Percentiles rank a stretch among this genome's conserved stretches.
phyloP scores from a whole-genome alignment of 2,888 invertebrate species.

The Campopleginae sp. region DNA sequence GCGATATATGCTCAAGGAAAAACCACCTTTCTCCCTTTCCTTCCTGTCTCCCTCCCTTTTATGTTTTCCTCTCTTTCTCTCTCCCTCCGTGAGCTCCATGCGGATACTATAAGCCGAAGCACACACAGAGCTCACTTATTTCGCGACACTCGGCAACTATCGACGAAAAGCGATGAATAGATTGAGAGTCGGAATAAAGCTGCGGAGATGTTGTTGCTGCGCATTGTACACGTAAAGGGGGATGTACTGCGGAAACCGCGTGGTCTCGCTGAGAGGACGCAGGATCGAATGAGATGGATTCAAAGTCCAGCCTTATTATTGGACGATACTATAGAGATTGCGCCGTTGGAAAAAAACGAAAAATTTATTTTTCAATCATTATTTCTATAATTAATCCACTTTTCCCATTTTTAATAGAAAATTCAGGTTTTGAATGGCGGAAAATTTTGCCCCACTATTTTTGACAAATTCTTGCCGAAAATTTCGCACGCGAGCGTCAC shows the following conservation, averaged over 20 bases:
- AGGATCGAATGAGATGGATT: neutral
- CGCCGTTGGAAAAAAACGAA: too few relatives aligned
- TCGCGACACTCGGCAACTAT: conserved; percentile 48
- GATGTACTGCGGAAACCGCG: conserved; percentile 11
- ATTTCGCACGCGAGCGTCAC: too few relatives aligned
- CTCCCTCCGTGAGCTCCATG: neutral
- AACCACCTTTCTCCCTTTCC: neutral
- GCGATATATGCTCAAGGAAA: neutral
- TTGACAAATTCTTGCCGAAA: too few relatives aligned
- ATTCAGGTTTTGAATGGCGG: too few relatives aligned
- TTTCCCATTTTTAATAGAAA: too few relatives aligned
- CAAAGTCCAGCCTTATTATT: neutral
- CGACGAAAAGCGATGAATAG: neutral
- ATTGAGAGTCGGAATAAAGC: neutral
- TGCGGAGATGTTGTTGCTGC: neutral
- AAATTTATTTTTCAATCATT: too few relatives aligned
- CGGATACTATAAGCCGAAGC: conserved; percentile 30
- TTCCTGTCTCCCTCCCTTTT: neutral
- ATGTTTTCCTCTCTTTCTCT: conserved; percentile 10
- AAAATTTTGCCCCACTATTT: too few relatives aligned
- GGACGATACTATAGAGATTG: too few relatives aligned
- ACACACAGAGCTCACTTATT: conserved; percentile 52
- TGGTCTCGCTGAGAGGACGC: neutral
- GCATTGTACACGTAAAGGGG: neutral
- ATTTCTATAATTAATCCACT: too few relatives aligned